Percentiles rank a stretch among this genome's conserved stretches.
Evolutionary conservation across 2,797 vertebrate species (phyloP).

Genomic region (Phataginus tetradactyla): DNA sequence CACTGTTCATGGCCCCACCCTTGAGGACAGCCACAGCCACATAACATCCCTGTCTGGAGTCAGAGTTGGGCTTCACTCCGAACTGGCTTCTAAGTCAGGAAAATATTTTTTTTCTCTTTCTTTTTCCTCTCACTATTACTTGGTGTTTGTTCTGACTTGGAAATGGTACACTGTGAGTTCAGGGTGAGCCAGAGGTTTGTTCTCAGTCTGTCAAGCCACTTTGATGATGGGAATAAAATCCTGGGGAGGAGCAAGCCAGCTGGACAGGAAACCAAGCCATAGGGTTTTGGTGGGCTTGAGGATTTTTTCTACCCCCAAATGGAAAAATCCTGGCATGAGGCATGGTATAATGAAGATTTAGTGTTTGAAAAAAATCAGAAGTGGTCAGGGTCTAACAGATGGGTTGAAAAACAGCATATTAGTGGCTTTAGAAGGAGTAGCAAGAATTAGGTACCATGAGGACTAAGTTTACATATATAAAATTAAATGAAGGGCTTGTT

Average conservation of each 20-base stretch:
- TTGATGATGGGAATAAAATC: conserved; percentile 80
- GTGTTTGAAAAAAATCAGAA: conserved; percentile 65
- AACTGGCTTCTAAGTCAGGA: conserved; percentile 68
- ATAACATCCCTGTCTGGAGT: neutral
- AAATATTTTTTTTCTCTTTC: conserved; percentile 43
- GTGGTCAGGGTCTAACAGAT: conserved; percentile 69
- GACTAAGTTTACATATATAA: conserved; percentile 24
- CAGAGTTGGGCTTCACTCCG: conserved; percentile 54
- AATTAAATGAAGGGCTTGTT: conserved; percentile 31
- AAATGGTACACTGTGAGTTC: conserved; percentile 68
- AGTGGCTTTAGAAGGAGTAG: neutral
- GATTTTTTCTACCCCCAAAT: conserved; percentile 71
- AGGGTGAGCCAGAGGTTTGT: conserved; percentile 82
- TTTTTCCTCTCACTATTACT: conserved; percentile 55
- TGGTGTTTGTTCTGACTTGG: conserved; percentile 77
- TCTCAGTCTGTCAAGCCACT: conserved; percentile 75
- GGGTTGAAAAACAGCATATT: conserved; percentile 35
- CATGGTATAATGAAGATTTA: conserved; percentile 77
- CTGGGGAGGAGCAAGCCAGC: conserved; percentile 69
- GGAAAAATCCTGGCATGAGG: conserved; percentile 77
- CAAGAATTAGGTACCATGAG: neutral
- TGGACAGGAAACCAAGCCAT: conserved; percentile 77
- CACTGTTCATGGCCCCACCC: neutral
- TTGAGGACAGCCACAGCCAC: neutral
- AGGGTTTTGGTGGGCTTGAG: conserved; percentile 70